Conservation (phyloP, 2,888 invertebrate genomes). For the Saturnia pavonia region DNA sequence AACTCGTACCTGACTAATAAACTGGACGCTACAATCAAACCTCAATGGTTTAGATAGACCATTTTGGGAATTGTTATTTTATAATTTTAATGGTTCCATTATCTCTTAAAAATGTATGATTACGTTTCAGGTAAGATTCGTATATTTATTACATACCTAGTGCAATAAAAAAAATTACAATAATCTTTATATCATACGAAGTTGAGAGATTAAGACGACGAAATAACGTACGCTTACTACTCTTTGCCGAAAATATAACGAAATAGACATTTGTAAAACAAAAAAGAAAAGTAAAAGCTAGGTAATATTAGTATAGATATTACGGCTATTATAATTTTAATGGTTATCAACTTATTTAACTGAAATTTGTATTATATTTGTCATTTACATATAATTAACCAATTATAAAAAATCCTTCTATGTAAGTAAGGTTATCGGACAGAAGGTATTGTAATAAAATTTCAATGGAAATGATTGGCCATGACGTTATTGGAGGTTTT, state of each 20-base stretch:
- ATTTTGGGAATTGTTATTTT: no score
- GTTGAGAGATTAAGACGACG: neutral
- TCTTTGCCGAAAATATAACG: neutral
- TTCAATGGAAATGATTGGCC: constrained; percentile 29
- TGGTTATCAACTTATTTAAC: neutral
- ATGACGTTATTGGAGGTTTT: constrained; percentile 22
- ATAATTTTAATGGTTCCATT: no score
- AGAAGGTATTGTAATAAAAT: constrained; percentile 12
- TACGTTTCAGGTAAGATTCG: no score
- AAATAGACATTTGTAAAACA: no score
- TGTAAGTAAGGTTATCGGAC: neutral
- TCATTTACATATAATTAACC: no score
- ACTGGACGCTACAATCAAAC: no score
- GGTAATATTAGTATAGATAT: no score
- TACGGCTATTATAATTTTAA: neutral
- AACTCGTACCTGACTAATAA: no score
- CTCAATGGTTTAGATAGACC: no score
- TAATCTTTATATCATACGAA: neutral
- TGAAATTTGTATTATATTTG: no score
- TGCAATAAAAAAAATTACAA: neutral
- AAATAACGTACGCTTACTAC: neutral
- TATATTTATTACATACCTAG: neutral
- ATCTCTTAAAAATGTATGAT: no score
- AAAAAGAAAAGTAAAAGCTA: no score
- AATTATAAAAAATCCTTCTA: constrained; percentile 10